These are phyloP conservation scores for Orchesella cincta DNA, from an alignment of 1,140 invertebrate genomes.

Conservation along the genomic window DNA sequence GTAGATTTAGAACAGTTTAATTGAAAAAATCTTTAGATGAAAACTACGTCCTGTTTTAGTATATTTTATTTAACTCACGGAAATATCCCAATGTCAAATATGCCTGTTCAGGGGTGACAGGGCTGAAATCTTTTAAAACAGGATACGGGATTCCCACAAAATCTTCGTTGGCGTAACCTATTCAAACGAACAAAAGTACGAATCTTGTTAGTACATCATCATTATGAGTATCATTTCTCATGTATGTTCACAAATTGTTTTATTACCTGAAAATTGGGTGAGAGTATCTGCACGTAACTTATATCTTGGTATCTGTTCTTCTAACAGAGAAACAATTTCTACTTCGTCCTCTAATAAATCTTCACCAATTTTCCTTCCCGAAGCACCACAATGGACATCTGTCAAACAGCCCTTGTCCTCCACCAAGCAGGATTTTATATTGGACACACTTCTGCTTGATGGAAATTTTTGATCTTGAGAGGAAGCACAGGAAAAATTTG, in stretches of 20 bases:
- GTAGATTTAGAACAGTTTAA: background rate
- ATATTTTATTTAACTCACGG: conserved; percentile 70
- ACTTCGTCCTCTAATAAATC: conserved; percentile 78
- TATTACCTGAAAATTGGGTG: conserved; percentile 84
- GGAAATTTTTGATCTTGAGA: conserved; percentile 34
- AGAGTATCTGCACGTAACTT: conserved; percentile 88
- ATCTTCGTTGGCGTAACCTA: conserved; percentile 90
- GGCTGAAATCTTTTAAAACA: conserved; percentile 73
- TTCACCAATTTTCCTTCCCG: conserved; percentile 66
- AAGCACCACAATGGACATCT: conserved; percentile 37
- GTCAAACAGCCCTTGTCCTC: conserved; percentile 42
- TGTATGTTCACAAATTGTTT: background rate
- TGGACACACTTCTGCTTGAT: conserved; percentile 44
- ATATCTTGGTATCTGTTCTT: conserved; percentile 94
- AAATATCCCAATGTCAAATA: conserved; percentile 96
- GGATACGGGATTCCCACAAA: conserved; percentile 84
- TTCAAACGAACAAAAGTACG: background rate
- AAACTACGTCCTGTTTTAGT: background rate
- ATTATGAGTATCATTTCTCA: background rate
- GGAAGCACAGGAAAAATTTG: conserved; percentile 24
- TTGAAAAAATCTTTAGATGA: background rate
- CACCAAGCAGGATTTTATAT: conserved; percentile 35
- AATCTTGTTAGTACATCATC: background rate
- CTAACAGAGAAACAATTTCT: conserved; percentile 89
- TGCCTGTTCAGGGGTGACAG: conserved; percentile 87